A percentile compares a stretch with the other conserved stretches of the same genome.
These are phyloP conservation scores for Eubasilissa regina DNA, from an alignment of 1,140 invertebrate genomes.

Conservation along the genomic window DNA sequence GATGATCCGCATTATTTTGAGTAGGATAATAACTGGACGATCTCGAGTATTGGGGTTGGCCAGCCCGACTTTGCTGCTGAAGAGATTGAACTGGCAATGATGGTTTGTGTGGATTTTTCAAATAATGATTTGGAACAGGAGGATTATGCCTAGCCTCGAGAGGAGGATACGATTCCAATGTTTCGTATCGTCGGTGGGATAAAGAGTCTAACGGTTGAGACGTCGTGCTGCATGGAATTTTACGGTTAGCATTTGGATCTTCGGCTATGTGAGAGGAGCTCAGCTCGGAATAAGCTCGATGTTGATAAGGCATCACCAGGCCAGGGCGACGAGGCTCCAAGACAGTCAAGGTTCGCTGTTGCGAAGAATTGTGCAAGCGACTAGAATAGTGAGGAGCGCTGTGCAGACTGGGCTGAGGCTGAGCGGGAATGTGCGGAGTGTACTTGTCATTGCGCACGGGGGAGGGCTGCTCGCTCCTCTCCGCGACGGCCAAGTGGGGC, in stretches of 20 bases:
- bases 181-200: conserved; percentile 45
- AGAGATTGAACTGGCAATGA: conserved; percentile 14
- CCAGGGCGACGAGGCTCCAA: conserved; percentile 62
- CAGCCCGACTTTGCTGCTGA: neutral
- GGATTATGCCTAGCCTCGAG: conserved; percentile 46
- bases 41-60: conserved; percentile 34
- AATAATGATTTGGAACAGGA: conserved; percentile 40
- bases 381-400: conserved; percentile 40
- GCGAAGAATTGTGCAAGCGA: conserved; percentile 61
- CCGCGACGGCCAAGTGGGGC: conserved; percentile 56
- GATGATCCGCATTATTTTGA: conserved; percentile 38
- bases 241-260: conserved; percentile 14
- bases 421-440: conserved; percentile 65
- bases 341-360: conserved; percentile 62
- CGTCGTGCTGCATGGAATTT: conserved; percentile 3
- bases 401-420: conserved; percentile 61
- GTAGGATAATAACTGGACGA: conserved; percentile 34
- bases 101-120: conserved; percentile 16
- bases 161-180: conserved; percentile 4
- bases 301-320: neutral
- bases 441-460: conserved; percentile 47
- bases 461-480: conserved; percentile 59
- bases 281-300: conserved; percentile 8
- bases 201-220: conserved; percentile 29
- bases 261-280: neutral